phyloP scores from a whole-genome alignment of 2,888 invertebrate genomes.

The Parnassius mnemosyne region DNA sequence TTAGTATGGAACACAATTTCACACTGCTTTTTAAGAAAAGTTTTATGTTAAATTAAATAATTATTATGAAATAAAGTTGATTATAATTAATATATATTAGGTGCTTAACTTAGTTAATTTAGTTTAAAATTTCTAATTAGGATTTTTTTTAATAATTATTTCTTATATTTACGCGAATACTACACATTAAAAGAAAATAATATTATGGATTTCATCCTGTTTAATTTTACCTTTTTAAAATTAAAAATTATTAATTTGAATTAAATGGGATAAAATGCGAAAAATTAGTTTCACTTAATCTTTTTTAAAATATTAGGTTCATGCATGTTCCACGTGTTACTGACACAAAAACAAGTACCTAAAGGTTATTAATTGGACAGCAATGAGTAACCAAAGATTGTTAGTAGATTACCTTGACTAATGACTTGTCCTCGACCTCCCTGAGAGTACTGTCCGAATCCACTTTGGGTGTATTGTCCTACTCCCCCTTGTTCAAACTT shows the following conservation, averaged over 20 bases:
- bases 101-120: neutral
- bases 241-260: no score
- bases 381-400: neutral
- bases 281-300: no score
- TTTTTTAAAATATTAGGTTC: neutral
- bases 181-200: no score
- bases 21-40: no score
- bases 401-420: conserved; percentile 29
- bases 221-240: no score
- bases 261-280: no score
- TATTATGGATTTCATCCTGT: no score
- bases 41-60: no score
- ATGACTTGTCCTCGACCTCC: conserved; percentile 24
- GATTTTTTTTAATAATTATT: no score
- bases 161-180: no score
- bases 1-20: no score
- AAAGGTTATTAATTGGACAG: neutral
- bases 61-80: neutral
- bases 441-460: conserved; percentile 17
- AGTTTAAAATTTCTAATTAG: neutral
- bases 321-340: conserved; percentile 11
- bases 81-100: neutral
- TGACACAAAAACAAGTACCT: conserved; percentile 3
- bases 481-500: conserved; percentile 22
- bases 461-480: conserved; percentile 25